Evolutionary conservation across 2,797 vertebrate genomes (phyloP), one percentile per base, ranked within the genome.

Genomic region (Bucorvus abyssinicus): DNA sequence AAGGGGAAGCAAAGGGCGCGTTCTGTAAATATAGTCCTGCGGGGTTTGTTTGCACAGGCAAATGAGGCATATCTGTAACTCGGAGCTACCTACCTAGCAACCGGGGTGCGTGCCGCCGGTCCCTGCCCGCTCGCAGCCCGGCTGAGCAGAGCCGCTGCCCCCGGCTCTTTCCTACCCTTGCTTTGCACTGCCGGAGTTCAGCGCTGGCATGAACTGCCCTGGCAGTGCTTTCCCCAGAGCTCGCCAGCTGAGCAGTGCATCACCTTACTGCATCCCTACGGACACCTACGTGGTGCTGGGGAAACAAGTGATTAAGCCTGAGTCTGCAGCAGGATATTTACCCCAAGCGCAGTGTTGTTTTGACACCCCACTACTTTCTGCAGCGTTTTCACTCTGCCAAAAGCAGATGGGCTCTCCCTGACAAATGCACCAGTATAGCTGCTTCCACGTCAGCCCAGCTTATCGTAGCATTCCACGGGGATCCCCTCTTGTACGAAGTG

Each of bases 1-100:
- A 95, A 57, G 87, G 49, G 82, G 73, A 94, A 97, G 94, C 95
- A 94, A 93, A 94, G 94, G 94, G 95, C 24, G 2, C 2, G 32
- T 47, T 92, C 92, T 93, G 95, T 93, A 96, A 96, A 96, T 87
- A 93, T 14, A 85, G 82, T 75, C 75, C 82, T 78, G 30, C 0
- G 1, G 87, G 78, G 69, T 75, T 20, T 94, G 74, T 96, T 94
- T 96, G 84, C 89, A 47, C 75, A 94, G 93, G 89, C 92, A 95
- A 95, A 93, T 55, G 78, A 96, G 75, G 86, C 81, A 5, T 7
- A 69, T 59, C 84, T 94, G 86, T 89, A 96, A 89, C 82, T 87
- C 32, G 30, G 63, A 93, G 90, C 49, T 49, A 40, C 38, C 93
- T 76, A 67, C 88, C 83, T 84, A 90, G 92, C 90, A 95, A 49